These are phyloP conservation scores for Drosophila phalerata DNA, from an alignment of 2,888 invertebrate genomes.

Conservation along the genomic window DNA sequence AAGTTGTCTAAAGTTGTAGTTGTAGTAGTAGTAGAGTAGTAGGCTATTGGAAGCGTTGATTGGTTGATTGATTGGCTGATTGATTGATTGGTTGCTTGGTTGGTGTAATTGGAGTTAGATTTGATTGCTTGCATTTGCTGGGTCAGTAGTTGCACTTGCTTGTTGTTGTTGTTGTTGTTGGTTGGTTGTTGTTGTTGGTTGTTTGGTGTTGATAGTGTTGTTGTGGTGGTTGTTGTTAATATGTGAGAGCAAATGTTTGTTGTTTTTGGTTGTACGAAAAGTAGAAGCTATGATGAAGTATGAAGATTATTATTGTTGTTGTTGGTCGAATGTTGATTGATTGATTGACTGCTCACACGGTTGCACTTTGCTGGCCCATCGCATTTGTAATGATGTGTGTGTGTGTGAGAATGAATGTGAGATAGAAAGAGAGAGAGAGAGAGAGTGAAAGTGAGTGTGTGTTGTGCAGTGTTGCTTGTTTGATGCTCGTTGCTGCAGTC, in stretches of 20 bases:
- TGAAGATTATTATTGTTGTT: constrained; percentile 42
- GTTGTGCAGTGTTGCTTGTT: constrained; percentile 25
- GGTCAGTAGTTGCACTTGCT: constrained; percentile 56
- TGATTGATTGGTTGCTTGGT: constrained; percentile 42
- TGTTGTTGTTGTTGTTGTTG: constrained; percentile 60
- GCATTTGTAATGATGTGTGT: constrained; percentile 26
- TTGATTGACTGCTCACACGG: constrained; percentile 25
- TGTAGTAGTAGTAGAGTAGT: constrained; percentile 34
- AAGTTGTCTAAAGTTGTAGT: constrained; percentile 42
- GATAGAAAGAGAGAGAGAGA: constrained; percentile 16
- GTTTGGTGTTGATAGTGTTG: constrained; percentile 32
- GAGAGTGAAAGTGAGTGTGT: constrained; percentile 7
- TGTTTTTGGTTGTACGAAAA: constrained; percentile 48
- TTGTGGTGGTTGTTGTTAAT: constrained; percentile 31
- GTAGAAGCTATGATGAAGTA: constrained; percentile 51
- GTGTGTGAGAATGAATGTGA: constrained; percentile 24
- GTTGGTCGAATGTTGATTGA: constrained; percentile 26
- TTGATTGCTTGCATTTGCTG: constrained; percentile 55
- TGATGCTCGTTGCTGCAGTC: constrained; percentile 30
- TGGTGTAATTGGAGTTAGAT: constrained; percentile 59
- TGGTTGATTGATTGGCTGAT: constrained; percentile 59
- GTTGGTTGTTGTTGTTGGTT: constrained; percentile 47
- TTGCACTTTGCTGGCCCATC: constrained; percentile 24
- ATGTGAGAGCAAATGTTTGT: constrained; percentile 43
- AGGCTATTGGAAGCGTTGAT: constrained; percentile 53